Evolutionary conservation across 2,888 invertebrate genomes (phyloP).

Genomic region (Chymomyza procnemis): DNA sequence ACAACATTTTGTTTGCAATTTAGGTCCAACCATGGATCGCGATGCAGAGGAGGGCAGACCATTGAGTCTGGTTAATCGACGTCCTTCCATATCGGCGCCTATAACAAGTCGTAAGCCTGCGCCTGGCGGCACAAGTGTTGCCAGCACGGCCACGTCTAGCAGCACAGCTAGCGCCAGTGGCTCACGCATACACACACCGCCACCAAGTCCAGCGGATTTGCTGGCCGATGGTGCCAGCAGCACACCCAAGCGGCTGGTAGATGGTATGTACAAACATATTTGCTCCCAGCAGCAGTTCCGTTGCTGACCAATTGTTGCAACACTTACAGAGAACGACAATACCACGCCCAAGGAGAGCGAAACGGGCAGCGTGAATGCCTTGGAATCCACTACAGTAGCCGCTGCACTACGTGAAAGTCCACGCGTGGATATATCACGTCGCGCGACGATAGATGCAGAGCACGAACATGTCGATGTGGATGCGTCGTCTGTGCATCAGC

Average conservation of each 20-base stretch:
- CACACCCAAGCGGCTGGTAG: slow-evolving; percentile 85
- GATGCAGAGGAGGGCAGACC: slow-evolving; percentile 88
- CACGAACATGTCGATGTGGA: slow-evolving; percentile 62
- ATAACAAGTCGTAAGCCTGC: slow-evolving; percentile 79
- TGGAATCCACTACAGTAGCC: slow-evolving; percentile 76
- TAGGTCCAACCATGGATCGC: slow-evolving; percentile 83
- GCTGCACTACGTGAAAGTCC: slow-evolving; percentile 83
- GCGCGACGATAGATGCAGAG: neutral
- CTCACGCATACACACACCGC: slow-evolving; percentile 86
- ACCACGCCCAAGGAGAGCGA: slow-evolving; percentile 81
- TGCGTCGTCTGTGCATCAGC: too few relatives aligned
- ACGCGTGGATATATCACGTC: slow-evolving; percentile 78
- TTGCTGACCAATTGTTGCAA: neutral
- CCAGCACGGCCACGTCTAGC: slow-evolving; percentile 34
- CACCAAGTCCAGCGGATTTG: slow-evolving; percentile 85
- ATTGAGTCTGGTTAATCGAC: slow-evolving; percentile 84
- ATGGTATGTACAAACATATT: slow-evolving; percentile 78
- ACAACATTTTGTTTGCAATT: neutral
- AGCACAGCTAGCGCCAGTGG: slow-evolving; percentile 61
- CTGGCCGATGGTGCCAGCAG: slow-evolving; percentile 91
- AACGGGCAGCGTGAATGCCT: slow-evolving; percentile 8
- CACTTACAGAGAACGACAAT: slow-evolving; percentile 79
- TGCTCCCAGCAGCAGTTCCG: neutral
- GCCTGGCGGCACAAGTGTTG: slow-evolving; percentile 27
- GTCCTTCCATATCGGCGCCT: slow-evolving; percentile 87